phyloP scores from a whole-genome alignment of 2,888 invertebrate species.

The Andrena fulva region DNA sequence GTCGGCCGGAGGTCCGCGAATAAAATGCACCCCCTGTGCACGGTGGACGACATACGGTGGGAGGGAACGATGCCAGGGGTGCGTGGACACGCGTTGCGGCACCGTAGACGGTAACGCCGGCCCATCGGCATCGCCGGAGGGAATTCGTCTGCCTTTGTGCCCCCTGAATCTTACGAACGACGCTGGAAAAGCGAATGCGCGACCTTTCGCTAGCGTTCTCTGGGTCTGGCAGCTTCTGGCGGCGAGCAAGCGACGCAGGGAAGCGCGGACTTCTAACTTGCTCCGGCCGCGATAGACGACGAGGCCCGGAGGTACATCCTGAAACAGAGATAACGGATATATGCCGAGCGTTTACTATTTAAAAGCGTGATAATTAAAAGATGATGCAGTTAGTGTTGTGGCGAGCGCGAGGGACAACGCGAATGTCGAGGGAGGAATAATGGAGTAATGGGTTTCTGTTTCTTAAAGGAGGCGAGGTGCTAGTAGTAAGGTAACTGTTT shows the following conservation, averaged over 20 bases:
- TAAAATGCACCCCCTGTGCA: conserved; percentile 20
- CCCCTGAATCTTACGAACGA: conserved; percentile 1
- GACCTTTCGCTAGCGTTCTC: not conserved
- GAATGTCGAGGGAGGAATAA: not conserved
- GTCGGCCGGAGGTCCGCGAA: not conserved
- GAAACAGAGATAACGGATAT: too few relatives aligned
- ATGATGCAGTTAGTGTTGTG: too few relatives aligned
- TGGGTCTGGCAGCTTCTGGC: not conserved
- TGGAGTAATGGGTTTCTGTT: not conserved
- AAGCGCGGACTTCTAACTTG: not conserved
- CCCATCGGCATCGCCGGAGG: conserved; percentile 46
- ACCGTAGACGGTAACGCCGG: conserved; percentile 55
- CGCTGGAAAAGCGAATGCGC: not conserved
- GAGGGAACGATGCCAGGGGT: conserved; percentile 5
- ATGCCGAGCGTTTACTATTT: too few relatives aligned
- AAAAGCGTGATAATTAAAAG: too few relatives aligned
- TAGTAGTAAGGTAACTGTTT: conserved; percentile 16
- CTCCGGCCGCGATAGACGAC: too few relatives aligned
- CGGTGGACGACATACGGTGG: not conserved
- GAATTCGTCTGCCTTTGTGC: conserved; percentile 18
- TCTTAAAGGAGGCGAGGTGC: too few relatives aligned
- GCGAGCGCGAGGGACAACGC: not conserved
- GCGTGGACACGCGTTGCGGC: conserved; percentile 44
- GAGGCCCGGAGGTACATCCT: too few relatives aligned
- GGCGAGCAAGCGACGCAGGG: not conserved